Evolutionary conservation across 2,888 invertebrate genomes (phyloP).

Genomic region (Tribolium freemani): DNA sequence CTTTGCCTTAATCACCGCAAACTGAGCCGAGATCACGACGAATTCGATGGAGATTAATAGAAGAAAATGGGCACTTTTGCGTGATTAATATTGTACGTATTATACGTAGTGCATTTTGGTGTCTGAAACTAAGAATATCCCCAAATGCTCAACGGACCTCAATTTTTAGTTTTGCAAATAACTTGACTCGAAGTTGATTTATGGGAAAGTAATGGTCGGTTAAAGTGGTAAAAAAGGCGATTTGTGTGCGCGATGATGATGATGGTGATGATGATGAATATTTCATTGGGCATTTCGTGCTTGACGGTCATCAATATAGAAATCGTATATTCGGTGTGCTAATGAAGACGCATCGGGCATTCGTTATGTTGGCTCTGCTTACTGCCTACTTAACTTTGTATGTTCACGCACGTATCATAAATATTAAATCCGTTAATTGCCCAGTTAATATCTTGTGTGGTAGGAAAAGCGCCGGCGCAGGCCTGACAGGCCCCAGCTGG

Average conservation of each 20-base stretch:
- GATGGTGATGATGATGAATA: slow-evolving; percentile 37
- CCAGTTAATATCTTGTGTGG: slow-evolving; percentile 44
- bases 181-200: slow-evolving; percentile 11
- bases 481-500: slow-evolving; percentile 50
- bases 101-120: no score
- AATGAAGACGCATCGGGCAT: slow-evolving; percentile 55
- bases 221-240: slow-evolving; percentile 20
- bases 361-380: slow-evolving; percentile 51
- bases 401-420: slow-evolving; percentile 51
- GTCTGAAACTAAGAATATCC: no score
- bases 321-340: slow-evolving; percentile 49
- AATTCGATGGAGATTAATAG: not conserved
- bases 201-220: slow-evolving; percentile 20
- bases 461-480: slow-evolving; percentile 46
- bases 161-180: not conserved
- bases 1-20: slow-evolving; percentile 16
- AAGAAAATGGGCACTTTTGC: not conserved
- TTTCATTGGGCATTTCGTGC: slow-evolving; percentile 49
- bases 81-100: not conserved
- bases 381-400: slow-evolving; percentile 48
- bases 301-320: slow-evolving; percentile 49
- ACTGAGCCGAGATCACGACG: slow-evolving; percentile 3
- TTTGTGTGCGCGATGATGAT: slow-evolving; percentile 21
- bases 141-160: no score
- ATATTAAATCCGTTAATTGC: slow-evolving; percentile 51